Percentiles rank a stretch among this genome's conserved stretches.
Conservation (phyloP, 2,797 vertebrate genomes). For the Coreius guichenoti region DNA sequence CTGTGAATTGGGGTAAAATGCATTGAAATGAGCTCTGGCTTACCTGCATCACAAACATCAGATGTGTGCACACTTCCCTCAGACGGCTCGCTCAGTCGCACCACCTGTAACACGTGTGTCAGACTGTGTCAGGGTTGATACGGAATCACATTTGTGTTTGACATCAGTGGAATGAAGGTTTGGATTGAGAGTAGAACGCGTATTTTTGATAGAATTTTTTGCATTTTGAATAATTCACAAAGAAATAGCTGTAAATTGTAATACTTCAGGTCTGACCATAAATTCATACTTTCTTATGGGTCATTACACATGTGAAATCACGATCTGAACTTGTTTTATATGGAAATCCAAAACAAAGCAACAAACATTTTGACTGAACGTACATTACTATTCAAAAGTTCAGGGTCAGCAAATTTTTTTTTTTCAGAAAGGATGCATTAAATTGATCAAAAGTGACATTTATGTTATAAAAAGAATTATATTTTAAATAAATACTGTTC, state of each 20-base stretch:
- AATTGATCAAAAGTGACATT: not conserved
- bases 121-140: not conserved
- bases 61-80: conserved; percentile 23
- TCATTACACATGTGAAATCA: not conserved
- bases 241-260: not conserved
- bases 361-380: not conserved
- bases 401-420: too few relatives aligned
- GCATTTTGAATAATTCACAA: not conserved
- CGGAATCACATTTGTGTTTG: not conserved
- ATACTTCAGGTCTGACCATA: too few relatives aligned
- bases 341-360: not conserved
- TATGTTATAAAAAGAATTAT: not conserved
- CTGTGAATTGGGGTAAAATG: not conserved
- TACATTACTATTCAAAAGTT: not conserved
- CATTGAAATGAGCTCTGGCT: conserved; percentile 5
- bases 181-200: not conserved
- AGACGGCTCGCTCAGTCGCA: not conserved
- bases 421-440: not conserved
- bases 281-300: not conserved
- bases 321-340: not conserved
- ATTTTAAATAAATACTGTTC: too few relatives aligned
- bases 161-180: not conserved
- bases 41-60: conserved; percentile 45
- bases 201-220: not conserved
- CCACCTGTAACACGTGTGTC: conserved; percentile 17